Conservation (phyloP, 2,888 invertebrate genomes). For the Calliphora vomitoria region DNA sequence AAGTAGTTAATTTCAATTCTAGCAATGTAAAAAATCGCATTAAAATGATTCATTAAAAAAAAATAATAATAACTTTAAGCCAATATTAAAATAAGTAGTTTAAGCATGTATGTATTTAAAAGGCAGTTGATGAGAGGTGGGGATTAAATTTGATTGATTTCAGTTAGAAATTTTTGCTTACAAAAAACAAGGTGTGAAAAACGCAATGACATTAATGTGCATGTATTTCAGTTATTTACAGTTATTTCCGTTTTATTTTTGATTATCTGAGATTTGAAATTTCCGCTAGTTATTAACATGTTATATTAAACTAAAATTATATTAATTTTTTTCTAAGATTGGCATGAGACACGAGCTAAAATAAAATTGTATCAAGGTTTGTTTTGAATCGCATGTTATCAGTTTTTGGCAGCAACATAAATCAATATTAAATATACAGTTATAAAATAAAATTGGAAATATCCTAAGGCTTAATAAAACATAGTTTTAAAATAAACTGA, state of each 20-base stretch:
- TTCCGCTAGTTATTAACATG: constrained; percentile 31
- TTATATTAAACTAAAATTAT: not conserved
- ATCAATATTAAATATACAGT: not conserved
- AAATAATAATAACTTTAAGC: constrained; percentile 6
- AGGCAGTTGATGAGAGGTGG: constrained; percentile 41
- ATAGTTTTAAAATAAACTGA: no score
- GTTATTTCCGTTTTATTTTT: constrained; percentile 55
- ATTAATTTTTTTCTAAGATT: not conserved
- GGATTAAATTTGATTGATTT: constrained; percentile 63
- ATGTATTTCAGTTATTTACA: constrained; percentile 44
- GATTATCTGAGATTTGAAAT: constrained; percentile 45
- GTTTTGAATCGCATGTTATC: not conserved
- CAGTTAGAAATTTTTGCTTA: not conserved
- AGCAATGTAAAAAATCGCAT: not conserved
- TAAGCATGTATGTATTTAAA: not conserved
- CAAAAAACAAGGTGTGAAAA: constrained; percentile 56
- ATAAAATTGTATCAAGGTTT: not conserved
- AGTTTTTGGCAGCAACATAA: no score
- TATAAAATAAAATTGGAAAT: not conserved
- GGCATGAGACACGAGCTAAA: not conserved
- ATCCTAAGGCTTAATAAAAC: not conserved
- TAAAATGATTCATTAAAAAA: constrained; percentile 39
- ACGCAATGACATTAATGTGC: constrained; percentile 26
- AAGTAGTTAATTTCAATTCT: not conserved
- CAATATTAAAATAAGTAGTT: constrained; percentile 7